phyloP scores from a whole-genome alignment of 2,797 vertebrate species.

The Tenualosa ilisha region DNA sequence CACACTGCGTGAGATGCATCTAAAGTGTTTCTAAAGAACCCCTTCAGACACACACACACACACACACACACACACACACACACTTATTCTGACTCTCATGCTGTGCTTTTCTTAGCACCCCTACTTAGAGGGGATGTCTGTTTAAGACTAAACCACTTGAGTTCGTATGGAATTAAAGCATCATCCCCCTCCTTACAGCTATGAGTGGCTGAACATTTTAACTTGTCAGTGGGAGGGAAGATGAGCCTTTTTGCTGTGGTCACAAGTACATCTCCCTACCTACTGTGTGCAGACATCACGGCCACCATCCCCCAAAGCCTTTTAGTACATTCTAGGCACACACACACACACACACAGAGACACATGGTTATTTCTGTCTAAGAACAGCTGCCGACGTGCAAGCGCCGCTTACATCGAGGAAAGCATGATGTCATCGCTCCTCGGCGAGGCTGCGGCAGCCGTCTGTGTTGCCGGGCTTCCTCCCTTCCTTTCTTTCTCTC shows the following conservation, averaged over 20 bases:
- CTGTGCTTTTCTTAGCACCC: slow-evolving; percentile 21
- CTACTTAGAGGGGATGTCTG: slow-evolving; percentile 16
- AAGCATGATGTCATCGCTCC: slow-evolving; percentile 20
- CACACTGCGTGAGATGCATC: not conserved
- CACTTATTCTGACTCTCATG: not conserved
- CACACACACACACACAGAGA: not conserved
- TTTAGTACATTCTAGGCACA: not conserved
- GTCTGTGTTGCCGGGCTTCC: slow-evolving; percentile 15
- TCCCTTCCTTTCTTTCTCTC: not conserved
- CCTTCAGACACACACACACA: not conserved
- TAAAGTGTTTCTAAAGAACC: slow-evolving; percentile 10
- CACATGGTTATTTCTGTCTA: not conserved
- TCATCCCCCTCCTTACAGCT: not conserved
- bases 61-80: not conserved
- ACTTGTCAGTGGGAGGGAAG: slow-evolving; percentile 2
- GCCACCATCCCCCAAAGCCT: not conserved
- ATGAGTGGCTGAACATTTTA: not conserved
- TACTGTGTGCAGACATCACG: not conserved
- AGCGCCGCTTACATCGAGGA: not conserved
- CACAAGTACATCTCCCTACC: slow-evolving; percentile 13
- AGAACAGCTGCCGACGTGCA: not conserved
- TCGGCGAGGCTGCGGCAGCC: slow-evolving; percentile 22
- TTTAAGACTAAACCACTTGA: slow-evolving; percentile 21
- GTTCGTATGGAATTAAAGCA: not conserved
- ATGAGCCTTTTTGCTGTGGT: slow-evolving; percentile 11